A percentile compares a stretch with the other conserved stretches of the same genome.
phyloP scores from a whole-genome alignment of 1,140 invertebrate species.

The Trachelipus rathkii region DNA sequence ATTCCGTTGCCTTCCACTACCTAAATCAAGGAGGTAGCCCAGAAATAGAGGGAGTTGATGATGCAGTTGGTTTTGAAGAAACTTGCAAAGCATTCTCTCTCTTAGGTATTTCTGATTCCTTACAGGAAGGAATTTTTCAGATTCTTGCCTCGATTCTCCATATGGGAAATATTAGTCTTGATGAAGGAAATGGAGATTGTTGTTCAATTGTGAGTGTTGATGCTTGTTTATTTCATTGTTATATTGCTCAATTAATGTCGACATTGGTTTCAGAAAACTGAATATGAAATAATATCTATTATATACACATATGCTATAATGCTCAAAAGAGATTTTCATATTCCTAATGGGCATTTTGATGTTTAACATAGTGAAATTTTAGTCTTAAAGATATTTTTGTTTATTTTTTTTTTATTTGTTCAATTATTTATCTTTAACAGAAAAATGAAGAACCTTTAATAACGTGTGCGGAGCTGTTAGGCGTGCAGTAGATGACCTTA shows the following conservation, averaged over 20 bases:
- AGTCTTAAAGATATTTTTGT: too few relatives aligned
- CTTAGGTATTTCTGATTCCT: slow-evolving; percentile 71
- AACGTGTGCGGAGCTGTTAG: slow-evolving; percentile 57
- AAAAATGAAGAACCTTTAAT: slow-evolving; percentile 57
- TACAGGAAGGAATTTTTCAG: slow-evolving; percentile 75
- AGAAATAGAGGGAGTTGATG: slow-evolving; percentile 76
- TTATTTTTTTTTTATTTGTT: too few relatives aligned
- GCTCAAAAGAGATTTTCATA: too few relatives aligned
- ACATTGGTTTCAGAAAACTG: too few relatives aligned
- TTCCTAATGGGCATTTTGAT: too few relatives aligned
- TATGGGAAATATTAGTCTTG: slow-evolving; percentile 79
- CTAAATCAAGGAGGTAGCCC: slow-evolving; percentile 80
- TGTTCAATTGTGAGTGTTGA: slow-evolving; percentile 38
- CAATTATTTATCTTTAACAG: background rate
- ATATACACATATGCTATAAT: too few relatives aligned
- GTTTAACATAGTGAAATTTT: too few relatives aligned
- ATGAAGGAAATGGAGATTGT: slow-evolving; percentile 54
- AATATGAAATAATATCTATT: too few relatives aligned
- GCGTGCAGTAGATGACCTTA: slow-evolving; percentile 68
- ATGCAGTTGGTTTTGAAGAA: slow-evolving; percentile 66
- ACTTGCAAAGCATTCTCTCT: slow-evolving; percentile 68
- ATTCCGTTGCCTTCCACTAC: slow-evolving; percentile 76
- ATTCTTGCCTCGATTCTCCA: slow-evolving; percentile 80
- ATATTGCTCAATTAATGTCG: too few relatives aligned
- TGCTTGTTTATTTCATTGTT: too few relatives aligned